These are phyloP conservation scores for Petrocephalus zakoni DNA, from an alignment of 2,113 vertebrate genomes.

Conservation along the genomic window DNA sequence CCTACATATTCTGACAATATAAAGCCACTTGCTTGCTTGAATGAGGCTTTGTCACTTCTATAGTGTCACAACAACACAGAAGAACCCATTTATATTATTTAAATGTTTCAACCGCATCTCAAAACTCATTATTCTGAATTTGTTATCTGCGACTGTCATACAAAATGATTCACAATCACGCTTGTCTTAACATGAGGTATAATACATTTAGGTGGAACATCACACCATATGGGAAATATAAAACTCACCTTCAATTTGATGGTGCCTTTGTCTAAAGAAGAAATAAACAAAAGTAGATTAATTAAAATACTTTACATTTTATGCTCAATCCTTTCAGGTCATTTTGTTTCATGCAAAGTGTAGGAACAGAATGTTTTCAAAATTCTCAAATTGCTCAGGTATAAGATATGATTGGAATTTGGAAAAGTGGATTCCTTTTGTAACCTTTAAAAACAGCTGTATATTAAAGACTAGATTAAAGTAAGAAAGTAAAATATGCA, in stretches of 20 bases:
- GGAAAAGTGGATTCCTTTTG: background rate
- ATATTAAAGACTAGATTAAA: conserved; percentile 7
- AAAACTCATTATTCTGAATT: background rate
- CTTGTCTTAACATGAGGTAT: background rate
- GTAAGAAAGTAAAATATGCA: background rate
- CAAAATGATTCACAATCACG: background rate
- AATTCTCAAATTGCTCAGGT: background rate
- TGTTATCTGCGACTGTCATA: background rate
- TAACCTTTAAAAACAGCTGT: background rate
- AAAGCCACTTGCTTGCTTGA: background rate
- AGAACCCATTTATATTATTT: background rate
- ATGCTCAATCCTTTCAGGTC: background rate
- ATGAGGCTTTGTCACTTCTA: background rate
- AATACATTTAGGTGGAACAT: background rate
- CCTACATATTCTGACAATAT: background rate
- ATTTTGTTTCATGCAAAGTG: background rate
- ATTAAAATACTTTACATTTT: background rate
- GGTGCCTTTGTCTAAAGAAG: conserved; percentile 75
- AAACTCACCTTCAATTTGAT: conserved; percentile 82
- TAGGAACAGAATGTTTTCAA: background rate
- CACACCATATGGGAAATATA: background rate
- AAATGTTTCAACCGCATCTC: background rate
- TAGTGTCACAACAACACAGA: background rate
- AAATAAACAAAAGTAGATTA: background rate
- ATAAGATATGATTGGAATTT: conserved; percentile 12